phyloP scores from a whole-genome alignment of 1,140 invertebrate species.

The Drosophila orosa region DNA sequence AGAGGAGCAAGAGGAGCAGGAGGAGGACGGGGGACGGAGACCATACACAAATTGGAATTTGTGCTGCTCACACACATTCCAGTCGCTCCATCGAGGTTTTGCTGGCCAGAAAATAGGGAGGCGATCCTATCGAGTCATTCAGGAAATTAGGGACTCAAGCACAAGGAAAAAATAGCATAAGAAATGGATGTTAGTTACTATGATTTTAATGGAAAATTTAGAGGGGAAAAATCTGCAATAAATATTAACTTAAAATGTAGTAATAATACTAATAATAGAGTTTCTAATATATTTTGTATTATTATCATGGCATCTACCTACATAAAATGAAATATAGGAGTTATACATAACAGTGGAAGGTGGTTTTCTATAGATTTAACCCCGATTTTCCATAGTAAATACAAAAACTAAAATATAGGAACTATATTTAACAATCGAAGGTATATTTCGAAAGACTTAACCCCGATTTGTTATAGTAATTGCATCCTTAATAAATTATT shows the following conservation, averaged over 20 bases:
- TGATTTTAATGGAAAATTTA: no score
- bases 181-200: not conserved
- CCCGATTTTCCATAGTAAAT: not conserved
- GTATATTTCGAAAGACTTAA: not conserved
- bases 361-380: not conserved
- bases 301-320: not conserved
- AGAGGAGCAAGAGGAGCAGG: not conserved
- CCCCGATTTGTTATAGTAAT: not conserved
- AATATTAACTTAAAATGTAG: not conserved
- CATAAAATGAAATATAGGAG: no score
- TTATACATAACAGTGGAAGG: not conserved
- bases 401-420: no score
- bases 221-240: not conserved
- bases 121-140: slow-evolving; percentile 19
- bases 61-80: slow-evolving; percentile 25
- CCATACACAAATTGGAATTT: slow-evolving; percentile 35
- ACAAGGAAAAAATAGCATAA: not conserved
- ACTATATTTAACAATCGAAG: no score
- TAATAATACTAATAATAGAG: not conserved
- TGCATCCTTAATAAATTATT: no score
- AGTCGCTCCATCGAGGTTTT: slow-evolving; percentile 7
- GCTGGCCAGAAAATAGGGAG: slow-evolving; percentile 6
- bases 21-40: not conserved
- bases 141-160: slow-evolving; percentile 23
- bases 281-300: not conserved